Base-by-base conservation (phyloP, 2,113 vertebrate species). In the Prunella fulvescens region DNA sequence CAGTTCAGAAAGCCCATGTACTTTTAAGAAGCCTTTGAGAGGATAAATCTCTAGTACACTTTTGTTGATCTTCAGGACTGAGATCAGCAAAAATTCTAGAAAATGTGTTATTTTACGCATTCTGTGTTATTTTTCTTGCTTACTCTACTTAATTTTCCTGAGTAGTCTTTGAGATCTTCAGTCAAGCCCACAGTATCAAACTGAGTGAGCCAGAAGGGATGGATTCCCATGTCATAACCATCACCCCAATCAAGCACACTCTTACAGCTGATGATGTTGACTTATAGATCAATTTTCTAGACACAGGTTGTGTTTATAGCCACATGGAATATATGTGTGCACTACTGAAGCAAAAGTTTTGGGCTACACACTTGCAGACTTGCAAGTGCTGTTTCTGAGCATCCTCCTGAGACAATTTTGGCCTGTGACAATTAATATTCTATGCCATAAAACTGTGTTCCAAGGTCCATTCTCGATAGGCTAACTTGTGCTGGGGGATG, bases 181-280 rank as follows among this genome's bases (percentile, higher is more conserved):
- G 19, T 50, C 11, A 79, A 53, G 18, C 33, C 17, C 20, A 10
- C 19, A 26, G 19, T 9, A 26, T 11, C 20, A 60, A 67, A 29
- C 11, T 25, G 61, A 53, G 17, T 48, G 16, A 78, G 18, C 4
- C 47, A 70, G 47, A 70, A 73, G 7, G 18, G 24, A 25, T 1
- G 1, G n/a, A n/a, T 33, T 13, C 3, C 7, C 20, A 8, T 20
- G 11, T n/a, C 8, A 35, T 25, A 60, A 50, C 14, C 15, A 9
- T 19, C 26, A 76, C 3, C 2, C 0, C 4, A 22, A 29, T 5
- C 9, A 72, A 40, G 42, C 73, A 16, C 14, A 35, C 3, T 10
- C 1, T 18, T 31, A 51, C 2, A 26, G 10, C 11, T 64, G 35
- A 11, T 0, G 11, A 11, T 3, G 1, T 8, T 60, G 33, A 6